A percentile compares a stretch with the other conserved stretches of the same genome.
These are phyloP conservation scores for Forpus xanthops DNA, from an alignment of 2,797 vertebrate species.

Conservation along the genomic window DNA sequence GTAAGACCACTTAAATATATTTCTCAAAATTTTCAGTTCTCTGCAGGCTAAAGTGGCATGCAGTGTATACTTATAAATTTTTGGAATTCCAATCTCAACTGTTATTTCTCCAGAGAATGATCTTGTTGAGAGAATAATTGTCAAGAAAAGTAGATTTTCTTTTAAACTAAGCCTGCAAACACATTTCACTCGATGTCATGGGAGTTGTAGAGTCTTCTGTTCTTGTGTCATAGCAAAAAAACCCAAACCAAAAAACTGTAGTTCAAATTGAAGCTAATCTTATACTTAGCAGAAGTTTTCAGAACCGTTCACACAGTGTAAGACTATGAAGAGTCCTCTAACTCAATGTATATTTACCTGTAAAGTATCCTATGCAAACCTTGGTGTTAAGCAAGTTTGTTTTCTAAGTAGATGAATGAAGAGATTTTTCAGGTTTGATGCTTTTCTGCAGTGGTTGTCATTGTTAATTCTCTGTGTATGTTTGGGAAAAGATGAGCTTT, in stretches of 20 bases:
- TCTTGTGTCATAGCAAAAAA: neutral
- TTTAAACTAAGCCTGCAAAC: neutral
- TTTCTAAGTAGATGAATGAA: neutral
- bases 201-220: neutral
- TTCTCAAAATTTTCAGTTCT: neutral
- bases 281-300: neutral
- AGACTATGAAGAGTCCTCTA: neutral
- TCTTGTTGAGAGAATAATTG: neutral
- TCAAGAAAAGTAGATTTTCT: neutral
- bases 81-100: neutral
- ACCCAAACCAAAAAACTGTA: neutral
- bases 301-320: accelerated
- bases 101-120: neutral
- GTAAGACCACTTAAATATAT: neutral
- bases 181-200: neutral
- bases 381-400: neutral
- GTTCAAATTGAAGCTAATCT: neutral
- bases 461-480: neutral
- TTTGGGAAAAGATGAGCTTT: neutral
- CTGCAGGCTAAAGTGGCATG: neutral
- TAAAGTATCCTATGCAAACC: neutral
- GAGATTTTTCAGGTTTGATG: neutral
- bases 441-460: neutral
- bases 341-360: neutral
- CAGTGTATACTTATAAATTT: neutral